Conservation (phyloP, 2,113 vertebrate genomes). For the Oreochromis niloticus region DNA sequence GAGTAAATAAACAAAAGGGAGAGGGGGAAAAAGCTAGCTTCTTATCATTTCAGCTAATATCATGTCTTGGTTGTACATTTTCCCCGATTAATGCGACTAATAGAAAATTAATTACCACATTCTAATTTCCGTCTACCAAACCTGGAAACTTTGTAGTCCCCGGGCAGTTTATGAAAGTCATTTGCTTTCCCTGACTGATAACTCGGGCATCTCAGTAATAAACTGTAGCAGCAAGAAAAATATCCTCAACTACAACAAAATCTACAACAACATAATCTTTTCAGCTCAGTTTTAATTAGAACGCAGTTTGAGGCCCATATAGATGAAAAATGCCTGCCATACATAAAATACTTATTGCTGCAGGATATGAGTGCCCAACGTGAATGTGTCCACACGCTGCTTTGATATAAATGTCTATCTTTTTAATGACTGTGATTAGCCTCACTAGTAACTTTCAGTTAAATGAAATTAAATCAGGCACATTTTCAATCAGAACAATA, state of each 20-base stretch:
- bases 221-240: neutral
- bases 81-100: neutral
- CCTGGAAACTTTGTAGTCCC: neutral
- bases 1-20: neutral
- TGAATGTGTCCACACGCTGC: neutral
- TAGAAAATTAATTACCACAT: neutral
- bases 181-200: neutral
- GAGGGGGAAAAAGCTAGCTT: neutral
- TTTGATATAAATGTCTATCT: neutral
- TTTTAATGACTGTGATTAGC: slow-evolving; percentile 7
- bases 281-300: neutral
- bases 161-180: neutral
- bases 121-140: neutral
- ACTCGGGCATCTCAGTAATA: neutral
- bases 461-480: neutral
- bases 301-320: neutral
- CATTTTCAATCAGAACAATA: slow-evolving; percentile 1
- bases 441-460: neutral
- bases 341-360: neutral
- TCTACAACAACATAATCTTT: neutral
- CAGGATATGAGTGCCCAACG: neutral
- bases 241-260: neutral
- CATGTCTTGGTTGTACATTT: neutral
- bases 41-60: neutral
- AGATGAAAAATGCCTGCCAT: neutral